Percentiles rank a stretch among this genome's conserved stretches.
phyloP scores from a whole-genome alignment of 2,797 vertebrate species.

The Myoxocephalus aenaeus region DNA sequence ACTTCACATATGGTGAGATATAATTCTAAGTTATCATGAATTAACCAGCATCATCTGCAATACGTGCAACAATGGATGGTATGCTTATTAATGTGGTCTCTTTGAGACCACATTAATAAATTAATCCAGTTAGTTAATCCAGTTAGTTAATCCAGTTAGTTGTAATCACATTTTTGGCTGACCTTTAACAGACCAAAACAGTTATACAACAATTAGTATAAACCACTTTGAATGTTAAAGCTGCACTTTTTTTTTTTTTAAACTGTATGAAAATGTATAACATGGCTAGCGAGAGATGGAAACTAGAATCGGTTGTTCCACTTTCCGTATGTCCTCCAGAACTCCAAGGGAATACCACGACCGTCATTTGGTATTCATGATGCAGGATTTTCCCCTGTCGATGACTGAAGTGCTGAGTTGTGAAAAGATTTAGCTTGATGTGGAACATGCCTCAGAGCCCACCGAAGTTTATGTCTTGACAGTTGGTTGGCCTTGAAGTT shows the following conservation, averaged over 20 bases:
- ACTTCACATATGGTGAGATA: background rate
- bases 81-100: background rate
- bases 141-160: background rate
- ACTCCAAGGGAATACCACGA: slow-evolving; percentile 15
- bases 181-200: background rate
- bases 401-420: slow-evolving; percentile 53
- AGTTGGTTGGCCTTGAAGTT: slow-evolving; percentile 55
- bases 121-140: background rate
- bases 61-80: background rate
- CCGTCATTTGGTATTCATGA: slow-evolving; percentile 53
- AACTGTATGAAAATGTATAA: slow-evolving; percentile 2
- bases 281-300: background rate
- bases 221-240: background rate
- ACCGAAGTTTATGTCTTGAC: slow-evolving; percentile 53
- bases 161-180: background rate
- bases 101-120: too few relatives aligned
- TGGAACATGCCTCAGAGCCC: slow-evolving; percentile 52
- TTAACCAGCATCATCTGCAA: background rate
- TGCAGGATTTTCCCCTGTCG: slow-evolving; percentile 36
- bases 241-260: slow-evolving; percentile 1
- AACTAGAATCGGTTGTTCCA: slow-evolving; percentile 1
- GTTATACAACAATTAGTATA: background rate
- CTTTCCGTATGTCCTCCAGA: slow-evolving; percentile 24
- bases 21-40: background rate
- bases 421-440: slow-evolving; percentile 46